A percentile compares a stretch with the other conserved stretches of the same genome.
Conservation (phyloP, 2,797 vertebrate species). For the Lepilemur septentrionalis region DNA sequence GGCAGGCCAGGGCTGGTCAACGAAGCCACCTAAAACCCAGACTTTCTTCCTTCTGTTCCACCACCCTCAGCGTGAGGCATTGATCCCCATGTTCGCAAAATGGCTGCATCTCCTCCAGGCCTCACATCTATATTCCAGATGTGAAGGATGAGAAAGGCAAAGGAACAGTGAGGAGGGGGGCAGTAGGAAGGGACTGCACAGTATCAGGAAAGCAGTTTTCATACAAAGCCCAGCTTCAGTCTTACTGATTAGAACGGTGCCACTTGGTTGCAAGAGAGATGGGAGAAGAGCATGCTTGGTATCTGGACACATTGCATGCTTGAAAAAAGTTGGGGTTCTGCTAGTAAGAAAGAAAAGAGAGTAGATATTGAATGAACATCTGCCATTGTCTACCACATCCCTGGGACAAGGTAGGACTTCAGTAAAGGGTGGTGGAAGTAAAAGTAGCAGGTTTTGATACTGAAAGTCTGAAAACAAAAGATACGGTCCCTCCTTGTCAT, state of each 20-base stretch:
- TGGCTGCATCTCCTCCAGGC: not conserved
- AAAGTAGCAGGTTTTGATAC: not conserved
- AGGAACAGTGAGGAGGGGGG: not conserved
- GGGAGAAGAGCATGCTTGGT: fast-evolving
- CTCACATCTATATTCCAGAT: not conserved
- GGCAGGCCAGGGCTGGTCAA: not conserved
- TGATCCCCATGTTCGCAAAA: not conserved
- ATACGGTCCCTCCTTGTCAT: not conserved
- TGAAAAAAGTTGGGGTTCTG: not conserved
- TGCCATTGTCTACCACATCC: not conserved
- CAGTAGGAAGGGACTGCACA: not conserved
- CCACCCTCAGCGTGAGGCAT: not conserved
- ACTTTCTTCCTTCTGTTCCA: not conserved
- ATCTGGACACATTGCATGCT: not conserved
- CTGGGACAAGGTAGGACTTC: not conserved
- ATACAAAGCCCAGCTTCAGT: not conserved
- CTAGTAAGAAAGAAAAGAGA: not conserved
- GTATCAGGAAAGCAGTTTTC: not conserved
- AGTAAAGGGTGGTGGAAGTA: not conserved
- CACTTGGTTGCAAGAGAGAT: not conserved
- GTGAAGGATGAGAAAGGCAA: not conserved
- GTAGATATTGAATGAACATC: not conserved
- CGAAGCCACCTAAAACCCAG: not conserved
- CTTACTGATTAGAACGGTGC: not conserved
- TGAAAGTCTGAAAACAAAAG: not conserved